Evolutionary conservation across 2,888 invertebrate genomes (phyloP), one percentile per base, ranked within the genome.

Genomic region (Augiades crinisus): DNA sequence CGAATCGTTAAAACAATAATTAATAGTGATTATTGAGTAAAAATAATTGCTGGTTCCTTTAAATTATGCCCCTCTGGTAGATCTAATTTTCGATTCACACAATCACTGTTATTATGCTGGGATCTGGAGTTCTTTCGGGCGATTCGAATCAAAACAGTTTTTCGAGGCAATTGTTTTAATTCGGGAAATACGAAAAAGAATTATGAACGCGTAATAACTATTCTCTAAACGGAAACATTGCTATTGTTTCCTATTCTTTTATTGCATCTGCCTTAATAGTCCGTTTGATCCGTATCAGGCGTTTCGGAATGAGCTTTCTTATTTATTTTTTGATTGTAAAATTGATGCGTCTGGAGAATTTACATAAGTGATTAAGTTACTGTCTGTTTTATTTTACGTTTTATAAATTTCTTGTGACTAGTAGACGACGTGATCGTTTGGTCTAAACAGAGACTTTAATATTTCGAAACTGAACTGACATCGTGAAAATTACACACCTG

Each of bases 131-230:
- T 63, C 61, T 54, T 50, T 14, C 53, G 60, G 63, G 64, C 70
- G 80, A 81, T 79, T 78, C 71, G 63, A 73, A 82, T 82, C 81
- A 74, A 70, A 77, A 73, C 72, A 66, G 61, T 61, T 67, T 66
- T 64, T 60, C 59, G 63, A 66, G 57, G 59, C 65, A 78, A 83
- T 83, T 84, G 84, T 83, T 80, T 81, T 78, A 79, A 84, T 81
- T 80, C 75, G 70, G 71, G 65, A 70, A 68, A 64, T 61, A 70
- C 68, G 78, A 73, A 76, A 80, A 74, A 82, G 81, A 83, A 81
- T 76, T 82, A 83, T 79, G 78, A 78, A 76, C 76, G 72, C 70
- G 65, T 84, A 84, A 85, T 85, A 81, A 76, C 73, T 72, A 76
- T 74, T 80, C 51, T 70, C 73, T 71, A 72, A 73, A 70, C 68